Conservation (phyloP, 2,888 invertebrate genomes). For the Pocota personata region DNA sequence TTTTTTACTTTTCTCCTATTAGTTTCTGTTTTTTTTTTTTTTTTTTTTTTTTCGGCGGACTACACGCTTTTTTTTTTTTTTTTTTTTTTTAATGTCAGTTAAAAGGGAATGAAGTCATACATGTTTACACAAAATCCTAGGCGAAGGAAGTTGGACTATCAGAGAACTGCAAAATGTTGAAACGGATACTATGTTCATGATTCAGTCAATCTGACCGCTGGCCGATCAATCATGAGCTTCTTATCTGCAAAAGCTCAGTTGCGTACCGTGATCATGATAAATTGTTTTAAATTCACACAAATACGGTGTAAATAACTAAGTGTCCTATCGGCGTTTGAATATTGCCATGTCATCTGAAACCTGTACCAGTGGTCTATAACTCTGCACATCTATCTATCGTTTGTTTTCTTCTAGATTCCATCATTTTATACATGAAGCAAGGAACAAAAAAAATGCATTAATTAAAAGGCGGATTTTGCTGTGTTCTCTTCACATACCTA, state of each 20-base stretch:
- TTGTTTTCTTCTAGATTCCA: constrained; percentile 13
- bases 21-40: neutral
- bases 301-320: neutral
- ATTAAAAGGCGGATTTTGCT: constrained; percentile 33
- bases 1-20: neutral
- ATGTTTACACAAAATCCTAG: too few relatives aligned
- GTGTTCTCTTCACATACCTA: constrained; percentile 13
- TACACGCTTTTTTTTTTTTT: neutral
- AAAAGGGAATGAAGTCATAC: too few relatives aligned
- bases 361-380: neutral
- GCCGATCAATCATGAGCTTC: neutral
- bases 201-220: too few relatives aligned
- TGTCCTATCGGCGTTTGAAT: neutral
- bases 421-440: neutral
- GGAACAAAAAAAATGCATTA: constrained; percentile 26
- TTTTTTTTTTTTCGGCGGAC: neutral
- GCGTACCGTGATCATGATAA: neutral
- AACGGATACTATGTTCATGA: too few relatives aligned
- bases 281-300: neutral
- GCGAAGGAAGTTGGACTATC: too few relatives aligned
- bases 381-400: constrained; percentile 7
- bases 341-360: neutral
- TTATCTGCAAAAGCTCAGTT: neutral
- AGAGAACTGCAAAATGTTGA: too few relatives aligned
- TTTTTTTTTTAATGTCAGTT: too few relatives aligned